Evolutionary conservation across 1,140 invertebrate genomes (phyloP), one percentile per base, ranked within the genome.

Genomic region (Uloborus diversus): DNA sequence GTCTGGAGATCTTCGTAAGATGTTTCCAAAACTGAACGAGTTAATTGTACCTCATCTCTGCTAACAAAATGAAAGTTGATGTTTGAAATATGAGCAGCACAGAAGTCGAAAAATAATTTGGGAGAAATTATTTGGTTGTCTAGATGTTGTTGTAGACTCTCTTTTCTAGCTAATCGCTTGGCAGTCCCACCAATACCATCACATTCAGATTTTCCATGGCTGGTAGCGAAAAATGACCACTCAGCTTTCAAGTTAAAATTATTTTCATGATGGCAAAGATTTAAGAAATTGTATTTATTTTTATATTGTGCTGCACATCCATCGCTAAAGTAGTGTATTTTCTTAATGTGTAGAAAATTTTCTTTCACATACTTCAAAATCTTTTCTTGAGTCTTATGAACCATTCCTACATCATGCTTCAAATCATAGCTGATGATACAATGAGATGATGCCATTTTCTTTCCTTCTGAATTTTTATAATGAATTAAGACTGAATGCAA

Each of bases 181-280:
- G 73, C 75, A 35, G 81, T 79, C 20, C 81, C 81, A 25, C 64
- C 56, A 51, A 81, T 70, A 27, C 81, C 81, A 79, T 81, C 75
- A 70, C 73, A 79, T 37, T 59, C 42, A 56, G 27, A 33, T 64
- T 76, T 81, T 4, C 79, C 79, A 76, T 81, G 81, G 25, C 25
- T 51, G 33, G 81, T 81, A 28, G 75, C 81, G 64, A 81, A 81
- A 37, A 81, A 81, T 32, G 65, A 25, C 81, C 73, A 81, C 30
- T 69, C 68, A 9, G 76, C 76, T 17, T 28, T 49, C 17, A 70
- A 7, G 3, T 56, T 28, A 73, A 62, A 62, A 62, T 62, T 28
- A 27, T 28, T 62, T 28, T 37, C 30, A 49, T 71, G 68, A 35
- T 23, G 14, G 27, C 49, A 57, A 20, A 71, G 33, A 62, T 62